Evolutionary conservation across 2,888 invertebrate species (phyloP).

Genomic region (Argyresthia goedartella): DNA sequence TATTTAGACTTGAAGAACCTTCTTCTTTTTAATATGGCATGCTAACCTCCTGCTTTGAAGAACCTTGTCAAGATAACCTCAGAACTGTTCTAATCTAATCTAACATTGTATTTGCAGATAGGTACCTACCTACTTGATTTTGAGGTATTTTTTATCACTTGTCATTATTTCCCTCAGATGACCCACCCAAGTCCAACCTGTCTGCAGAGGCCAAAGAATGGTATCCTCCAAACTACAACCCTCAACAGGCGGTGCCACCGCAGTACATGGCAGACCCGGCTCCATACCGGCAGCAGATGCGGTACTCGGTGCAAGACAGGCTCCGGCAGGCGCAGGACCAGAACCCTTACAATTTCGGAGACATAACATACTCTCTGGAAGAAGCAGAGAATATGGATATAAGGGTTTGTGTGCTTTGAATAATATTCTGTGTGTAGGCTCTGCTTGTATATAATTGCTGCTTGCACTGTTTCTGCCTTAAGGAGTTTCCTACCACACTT

Average conservation of each 20-base stretch:
- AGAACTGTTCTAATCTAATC: too few species aligned
- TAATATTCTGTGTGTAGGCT: too few species aligned
- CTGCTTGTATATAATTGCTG: background rate
- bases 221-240: constrained; percentile 67
- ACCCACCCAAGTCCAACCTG: constrained; percentile 41
- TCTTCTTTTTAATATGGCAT: too few species aligned
- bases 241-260: constrained; percentile 33
- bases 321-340: constrained; percentile 60
- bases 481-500: background rate
- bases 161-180: background rate
- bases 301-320: constrained; percentile 58
- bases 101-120: too few species aligned
- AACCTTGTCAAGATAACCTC: too few species aligned
- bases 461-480: constrained; percentile 3
- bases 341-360: constrained; percentile 49
- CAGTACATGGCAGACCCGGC: constrained; percentile 28
- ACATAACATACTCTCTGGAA: constrained; percentile 53
- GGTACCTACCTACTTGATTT: too few species aligned
- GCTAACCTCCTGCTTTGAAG: too few species aligned
- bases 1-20: too few species aligned
- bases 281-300: constrained; percentile 35
- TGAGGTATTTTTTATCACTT: too few species aligned
- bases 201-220: constrained; percentile 74
- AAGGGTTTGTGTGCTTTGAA: constrained; percentile 27
- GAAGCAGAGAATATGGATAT: constrained; percentile 54